Conservation (phyloP, 1,140 invertebrate species). For the Metopolophium dirhodum region DNA sequence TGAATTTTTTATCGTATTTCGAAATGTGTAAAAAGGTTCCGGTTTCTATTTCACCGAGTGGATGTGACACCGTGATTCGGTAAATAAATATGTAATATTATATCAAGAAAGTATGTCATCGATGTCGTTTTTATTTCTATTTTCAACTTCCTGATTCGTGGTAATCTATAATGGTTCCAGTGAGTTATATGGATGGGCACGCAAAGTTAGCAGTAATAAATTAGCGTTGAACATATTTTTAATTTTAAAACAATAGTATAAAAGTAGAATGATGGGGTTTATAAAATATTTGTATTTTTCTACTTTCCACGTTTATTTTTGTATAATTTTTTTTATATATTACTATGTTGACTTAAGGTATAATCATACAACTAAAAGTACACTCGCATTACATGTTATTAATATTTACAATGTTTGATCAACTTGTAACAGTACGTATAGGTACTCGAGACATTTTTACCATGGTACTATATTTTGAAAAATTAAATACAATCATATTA, state of each 20-base stretch:
- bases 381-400: neutral
- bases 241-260: neutral
- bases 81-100: neutral
- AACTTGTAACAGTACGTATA: neutral
- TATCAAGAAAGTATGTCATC: neutral
- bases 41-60: neutral
- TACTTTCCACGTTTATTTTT: rapidly evolving
- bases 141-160: neutral
- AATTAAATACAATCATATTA: neutral
- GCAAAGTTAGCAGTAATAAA: neutral
- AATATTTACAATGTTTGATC: neutral
- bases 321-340: neutral
- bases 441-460: neutral
- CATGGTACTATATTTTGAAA: neutral
- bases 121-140: neutral
- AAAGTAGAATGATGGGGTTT: neutral
- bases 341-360: neutral
- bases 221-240: neutral
- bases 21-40: neutral
- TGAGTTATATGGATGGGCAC: neutral
- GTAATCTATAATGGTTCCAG: too few species aligned
- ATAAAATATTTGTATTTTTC: neutral
- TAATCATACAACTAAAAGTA: neutral
- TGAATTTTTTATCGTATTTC: neutral
- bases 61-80: neutral